phyloP scores from a whole-genome alignment of 1,140 invertebrate species.

The Leptopilina boulardi region DNA sequence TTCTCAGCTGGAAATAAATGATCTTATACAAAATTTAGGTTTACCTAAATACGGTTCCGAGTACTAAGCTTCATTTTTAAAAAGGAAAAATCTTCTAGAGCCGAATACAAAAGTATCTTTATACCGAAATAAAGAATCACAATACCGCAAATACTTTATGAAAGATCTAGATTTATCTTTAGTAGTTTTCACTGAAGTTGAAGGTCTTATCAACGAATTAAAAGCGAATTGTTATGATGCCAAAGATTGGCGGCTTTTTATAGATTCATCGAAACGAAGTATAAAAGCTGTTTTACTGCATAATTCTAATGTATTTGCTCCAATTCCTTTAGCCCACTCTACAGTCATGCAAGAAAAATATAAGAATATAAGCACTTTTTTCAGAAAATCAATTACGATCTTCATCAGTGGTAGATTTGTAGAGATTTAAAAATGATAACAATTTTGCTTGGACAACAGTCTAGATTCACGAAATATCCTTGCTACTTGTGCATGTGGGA shows the following conservation, averaged over 20 bases:
- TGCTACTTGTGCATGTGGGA: no score
- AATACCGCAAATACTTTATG: not conserved
- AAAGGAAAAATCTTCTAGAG: slow-evolving; percentile 23
- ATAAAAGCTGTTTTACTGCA: slow-evolving; percentile 61
- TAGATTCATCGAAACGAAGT: slow-evolving; percentile 52
- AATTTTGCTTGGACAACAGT: no score
- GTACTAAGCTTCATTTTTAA: slow-evolving; percentile 56
- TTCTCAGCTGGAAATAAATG: no score
- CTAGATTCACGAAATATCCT: no score
- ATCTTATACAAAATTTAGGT: slow-evolving; percentile 43
- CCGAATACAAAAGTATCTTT: not conserved
- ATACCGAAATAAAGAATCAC: not conserved
- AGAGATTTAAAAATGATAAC: no score
- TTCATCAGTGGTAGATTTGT: no score
- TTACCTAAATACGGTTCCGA: slow-evolving; percentile 57
- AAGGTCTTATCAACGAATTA: not conserved
- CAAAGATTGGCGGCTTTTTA: slow-evolving; percentile 44
- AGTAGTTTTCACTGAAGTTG: not conserved
- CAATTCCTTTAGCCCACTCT: slow-evolving; percentile 57
- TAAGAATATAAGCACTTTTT: no score
- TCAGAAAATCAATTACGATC: no score
- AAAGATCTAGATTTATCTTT: not conserved
- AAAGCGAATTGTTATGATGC: not conserved
- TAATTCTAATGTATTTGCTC: slow-evolving; percentile 54
- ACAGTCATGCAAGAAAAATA: slow-evolving; percentile 51